Evolutionary conservation across 2,113 vertebrate species (phyloP).

Genomic region (Cynopterus brachyotis): DNA sequence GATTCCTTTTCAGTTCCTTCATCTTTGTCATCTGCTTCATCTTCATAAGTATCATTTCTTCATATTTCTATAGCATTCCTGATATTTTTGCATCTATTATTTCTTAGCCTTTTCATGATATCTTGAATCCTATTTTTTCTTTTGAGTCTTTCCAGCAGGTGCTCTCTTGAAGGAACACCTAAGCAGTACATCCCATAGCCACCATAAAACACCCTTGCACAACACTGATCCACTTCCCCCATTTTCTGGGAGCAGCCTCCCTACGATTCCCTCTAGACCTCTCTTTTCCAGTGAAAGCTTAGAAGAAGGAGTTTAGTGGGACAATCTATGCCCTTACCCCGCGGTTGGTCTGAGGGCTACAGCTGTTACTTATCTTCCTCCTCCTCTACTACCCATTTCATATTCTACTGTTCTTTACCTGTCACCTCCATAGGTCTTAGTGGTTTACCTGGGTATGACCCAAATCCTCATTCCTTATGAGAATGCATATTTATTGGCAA

Average conservation of each 20-base stretch:
- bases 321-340: neutral
- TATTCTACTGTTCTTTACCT: neutral
- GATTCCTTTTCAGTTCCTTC: constrained; percentile 77
- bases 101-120: constrained; percentile 92
- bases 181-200: neutral
- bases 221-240: neutral
- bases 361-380: neutral
- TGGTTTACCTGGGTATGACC: neutral
- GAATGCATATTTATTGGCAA: neutral
- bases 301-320: neutral
- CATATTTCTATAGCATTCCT: constrained; percentile 75
- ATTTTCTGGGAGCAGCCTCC: neutral
- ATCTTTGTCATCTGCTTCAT: constrained; percentile 18
- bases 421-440: neutral
- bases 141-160: constrained; percentile 91
- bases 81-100: constrained; percentile 81
- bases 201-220: neutral
- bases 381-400: neutral
- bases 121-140: constrained; percentile 93
- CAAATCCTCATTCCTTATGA: neutral
- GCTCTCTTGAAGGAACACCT: constrained; percentile 69
- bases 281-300: neutral
- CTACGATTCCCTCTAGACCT: neutral
- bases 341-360: neutral
- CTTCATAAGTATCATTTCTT: constrained; percentile 79